Conservation (phyloP, 2,797 vertebrate species). For the Botia almorhae region DNA sequence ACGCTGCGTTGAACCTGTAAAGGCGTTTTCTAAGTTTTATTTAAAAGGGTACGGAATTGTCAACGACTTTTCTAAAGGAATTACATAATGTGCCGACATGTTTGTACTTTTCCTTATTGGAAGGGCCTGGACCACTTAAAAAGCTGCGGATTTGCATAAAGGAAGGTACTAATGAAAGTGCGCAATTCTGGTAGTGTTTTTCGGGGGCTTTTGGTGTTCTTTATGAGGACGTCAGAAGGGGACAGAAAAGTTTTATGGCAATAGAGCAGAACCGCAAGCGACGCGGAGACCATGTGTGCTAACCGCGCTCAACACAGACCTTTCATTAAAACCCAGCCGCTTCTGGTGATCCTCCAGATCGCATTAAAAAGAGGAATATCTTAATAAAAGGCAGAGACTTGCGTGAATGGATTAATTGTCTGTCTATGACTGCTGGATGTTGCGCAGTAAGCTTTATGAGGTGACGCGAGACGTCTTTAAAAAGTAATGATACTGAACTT, state of each 20-base stretch:
- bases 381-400: constrained; percentile 55
- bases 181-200: constrained; percentile 62
- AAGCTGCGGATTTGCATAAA: constrained; percentile 62
- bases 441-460: constrained; percentile 53
- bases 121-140: constrained; percentile 61
- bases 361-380: constrained; percentile 35
- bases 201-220: constrained; percentile 56
- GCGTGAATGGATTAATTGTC: constrained; percentile 58
- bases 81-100: constrained; percentile 61
- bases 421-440: constrained; percentile 41
- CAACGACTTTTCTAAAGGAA: constrained; percentile 44
- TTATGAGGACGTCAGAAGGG: constrained; percentile 43
- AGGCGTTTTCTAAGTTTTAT: constrained; percentile 7
- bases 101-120: constrained; percentile 63
- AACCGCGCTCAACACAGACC: constrained; percentile 5
- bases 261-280: neutral
- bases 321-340: constrained; percentile 44
- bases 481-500: constrained; percentile 41
- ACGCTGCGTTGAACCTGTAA: constrained; percentile 24
- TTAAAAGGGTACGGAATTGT: constrained; percentile 1
- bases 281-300: neutral
- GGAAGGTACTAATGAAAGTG: constrained; percentile 59
- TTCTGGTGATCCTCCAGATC: constrained; percentile 56
- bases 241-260: neutral
- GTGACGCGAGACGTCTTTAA: constrained; percentile 55